phyloP scores from a whole-genome alignment of 2,797 vertebrate species.

The Fistularia tabacaria region DNA sequence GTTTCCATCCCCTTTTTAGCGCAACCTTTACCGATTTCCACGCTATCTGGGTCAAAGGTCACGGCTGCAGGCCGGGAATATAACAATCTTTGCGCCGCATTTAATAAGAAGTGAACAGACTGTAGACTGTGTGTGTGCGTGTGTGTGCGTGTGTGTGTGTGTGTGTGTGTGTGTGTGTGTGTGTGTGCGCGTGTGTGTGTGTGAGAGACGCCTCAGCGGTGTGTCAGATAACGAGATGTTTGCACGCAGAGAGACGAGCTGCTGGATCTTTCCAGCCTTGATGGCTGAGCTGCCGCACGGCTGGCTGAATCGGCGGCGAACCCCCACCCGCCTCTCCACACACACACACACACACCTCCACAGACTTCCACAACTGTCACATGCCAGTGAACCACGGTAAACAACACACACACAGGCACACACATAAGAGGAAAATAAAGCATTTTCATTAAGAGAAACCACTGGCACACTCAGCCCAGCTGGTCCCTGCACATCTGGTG shows the following conservation, averaged over 20 bases:
- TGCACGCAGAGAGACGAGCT: slow-evolving; percentile 33
- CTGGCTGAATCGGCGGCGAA: slow-evolving; percentile 50
- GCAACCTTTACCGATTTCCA: no score
- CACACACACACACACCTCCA: slow-evolving; percentile 48
- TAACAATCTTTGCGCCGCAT: no score
- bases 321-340: slow-evolving; percentile 15
- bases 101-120: no score
- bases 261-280: slow-evolving; percentile 51
- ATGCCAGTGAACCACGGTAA: slow-evolving; percentile 73
- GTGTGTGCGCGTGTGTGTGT: background rate
- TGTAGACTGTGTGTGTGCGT: no score
- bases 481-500: slow-evolving; percentile 80
- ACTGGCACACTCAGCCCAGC: slow-evolving; percentile 76
- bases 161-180: no score
- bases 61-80: no score
- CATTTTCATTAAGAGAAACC: slow-evolving; percentile 78
- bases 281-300: slow-evolving; percentile 54
- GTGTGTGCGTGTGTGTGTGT: no score
- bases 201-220: background rate
- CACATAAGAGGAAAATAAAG: slow-evolving; percentile 40
- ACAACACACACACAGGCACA: slow-evolving; percentile 36
- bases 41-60: no score
- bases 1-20: no score
- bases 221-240: slow-evolving; percentile 29
- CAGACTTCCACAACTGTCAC: slow-evolving; percentile 73